phyloP scores from a whole-genome alignment of 1,140 invertebrate species.

The Phocides pigmalion region DNA sequence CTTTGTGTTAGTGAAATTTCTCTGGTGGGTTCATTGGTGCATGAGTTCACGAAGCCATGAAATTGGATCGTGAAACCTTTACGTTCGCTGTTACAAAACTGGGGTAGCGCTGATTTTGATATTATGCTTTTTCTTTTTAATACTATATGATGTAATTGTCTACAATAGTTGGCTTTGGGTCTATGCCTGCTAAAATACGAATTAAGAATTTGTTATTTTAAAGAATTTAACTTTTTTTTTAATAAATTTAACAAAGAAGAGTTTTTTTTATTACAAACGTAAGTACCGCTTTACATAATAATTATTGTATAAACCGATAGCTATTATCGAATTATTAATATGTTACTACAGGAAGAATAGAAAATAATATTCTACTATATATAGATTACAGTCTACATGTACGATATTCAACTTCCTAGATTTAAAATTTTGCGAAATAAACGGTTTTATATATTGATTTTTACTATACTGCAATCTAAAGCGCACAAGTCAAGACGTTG shows the following conservation, averaged over 20 bases:
- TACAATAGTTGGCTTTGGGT: no score
- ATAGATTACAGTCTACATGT: no score
- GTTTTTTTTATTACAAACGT: no score
- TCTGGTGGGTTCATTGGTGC: slow-evolving; percentile 74
- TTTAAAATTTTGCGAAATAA: neutral
- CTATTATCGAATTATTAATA: no score
- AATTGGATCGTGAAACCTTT: slow-evolving; percentile 78
- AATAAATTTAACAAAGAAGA: no score
- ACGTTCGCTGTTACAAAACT: slow-evolving; percentile 64
- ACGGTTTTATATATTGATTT: neutral
- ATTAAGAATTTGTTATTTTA: no score
- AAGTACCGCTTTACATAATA: no score
- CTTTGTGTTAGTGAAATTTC: slow-evolving; percentile 81
- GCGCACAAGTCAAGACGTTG: slow-evolving; percentile 13
- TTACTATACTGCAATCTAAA: neutral
- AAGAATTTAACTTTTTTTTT: no score
- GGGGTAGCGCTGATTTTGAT: slow-evolving; percentile 66
- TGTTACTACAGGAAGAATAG: no score
- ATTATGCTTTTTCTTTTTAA: slow-evolving; percentile 53
- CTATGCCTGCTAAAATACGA: no score
- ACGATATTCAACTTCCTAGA: neutral
- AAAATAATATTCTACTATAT: no score
- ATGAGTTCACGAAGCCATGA: slow-evolving; percentile 78
- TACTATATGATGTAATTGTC: slow-evolving; percentile 37
- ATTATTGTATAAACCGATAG: no score